Base-by-base conservation (phyloP, 2,888 invertebrate species). In the Zaprionus bogoriensis region DNA sequence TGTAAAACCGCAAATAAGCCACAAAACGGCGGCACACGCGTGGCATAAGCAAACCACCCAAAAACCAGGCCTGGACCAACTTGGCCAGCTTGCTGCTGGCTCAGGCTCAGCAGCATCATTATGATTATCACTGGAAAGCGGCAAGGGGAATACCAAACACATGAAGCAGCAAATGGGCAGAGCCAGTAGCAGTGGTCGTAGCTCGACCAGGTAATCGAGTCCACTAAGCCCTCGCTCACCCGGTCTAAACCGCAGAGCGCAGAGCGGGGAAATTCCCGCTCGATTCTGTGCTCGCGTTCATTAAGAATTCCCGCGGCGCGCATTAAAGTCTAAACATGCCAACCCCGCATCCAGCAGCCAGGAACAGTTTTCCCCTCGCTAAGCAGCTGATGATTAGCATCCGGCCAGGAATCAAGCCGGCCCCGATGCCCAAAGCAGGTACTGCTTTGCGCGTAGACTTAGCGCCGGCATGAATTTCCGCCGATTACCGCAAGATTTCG, bases 321-420 rank as follows among this genome's bases (percentile, higher is more conserved):
- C 36, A 87, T 84, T 84, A 87, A 86, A 85, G 86, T 77, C 87
- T 87, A 87, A 83, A 87, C 83, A 83, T 87, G 83, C 87, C 83
- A 85, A 74, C 77, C 78, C 72, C 54, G 74, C 50, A 65, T 51
- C 57, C 54, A 41, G 30, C 38, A 65, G 14, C 7, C 12, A 12
- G 19, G 7, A 20, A 2, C 7, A 76, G 77, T 65, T 85, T 86
- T 77, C 63, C 67, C 77, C 68, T 28, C 28, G 48, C 70, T 87
- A 69, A 67, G 76, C 78, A 66, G 64, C 65, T n/a, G 68, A 72
- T 83, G 87, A 76, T 82, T 78, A 81, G 81, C 74, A 81, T 78
- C 78, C 85, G 87, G 86, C 41, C 52, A 58, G 57, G 25, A 30
- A 62, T 68, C 51, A 36, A 30, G 9, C 44, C 28, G 44, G 14